Percentiles rank a stretch among this genome's conserved stretches.
phyloP scores from a whole-genome alignment of 1,140 invertebrate species.

The Episyrphus balteatus region DNA sequence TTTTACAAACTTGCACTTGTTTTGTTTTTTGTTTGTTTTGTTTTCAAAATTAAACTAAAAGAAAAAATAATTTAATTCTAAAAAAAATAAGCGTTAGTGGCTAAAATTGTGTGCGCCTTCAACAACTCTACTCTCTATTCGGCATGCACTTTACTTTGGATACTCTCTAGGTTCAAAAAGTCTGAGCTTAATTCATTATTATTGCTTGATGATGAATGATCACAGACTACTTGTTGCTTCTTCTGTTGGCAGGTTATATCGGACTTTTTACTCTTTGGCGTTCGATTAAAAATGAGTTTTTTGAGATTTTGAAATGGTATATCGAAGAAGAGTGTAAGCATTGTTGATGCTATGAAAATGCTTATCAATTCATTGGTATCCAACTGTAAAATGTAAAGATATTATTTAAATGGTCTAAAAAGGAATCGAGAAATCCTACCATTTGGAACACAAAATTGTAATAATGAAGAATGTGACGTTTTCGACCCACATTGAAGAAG shows the following conservation, averaged over 20 bases:
- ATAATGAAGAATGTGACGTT: slow-evolving; percentile 43
- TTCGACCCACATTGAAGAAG: slow-evolving; percentile 52
- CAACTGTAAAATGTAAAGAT: slow-evolving; percentile 32
- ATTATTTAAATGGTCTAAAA: background rate
- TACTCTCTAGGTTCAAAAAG: no score
- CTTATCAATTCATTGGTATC: slow-evolving; percentile 45
- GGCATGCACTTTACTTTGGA: no score
- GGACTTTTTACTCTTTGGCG: slow-evolving; percentile 2
- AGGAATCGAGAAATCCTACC: slow-evolving; percentile 21
- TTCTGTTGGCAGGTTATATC: background rate
- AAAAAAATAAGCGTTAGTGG: no score
- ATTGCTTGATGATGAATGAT: no score
- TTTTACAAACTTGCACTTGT: no score
- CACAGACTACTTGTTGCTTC: background rate
- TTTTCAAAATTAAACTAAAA: no score
- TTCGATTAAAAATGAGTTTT: slow-evolving; percentile 38
- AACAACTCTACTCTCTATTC: no score
- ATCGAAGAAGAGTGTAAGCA: slow-evolving; percentile 53
- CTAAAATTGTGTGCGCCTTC: no score
- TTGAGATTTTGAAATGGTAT: slow-evolving; percentile 57
- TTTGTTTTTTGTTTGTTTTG: no score
- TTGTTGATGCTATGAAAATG: slow-evolving; percentile 44
- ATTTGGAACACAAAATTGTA: slow-evolving; percentile 44
- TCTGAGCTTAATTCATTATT: no score
- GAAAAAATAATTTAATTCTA: no score